phyloP scores from a whole-genome alignment of 2,797 vertebrate species.

The Typhlichthys eigenmanni region DNA sequence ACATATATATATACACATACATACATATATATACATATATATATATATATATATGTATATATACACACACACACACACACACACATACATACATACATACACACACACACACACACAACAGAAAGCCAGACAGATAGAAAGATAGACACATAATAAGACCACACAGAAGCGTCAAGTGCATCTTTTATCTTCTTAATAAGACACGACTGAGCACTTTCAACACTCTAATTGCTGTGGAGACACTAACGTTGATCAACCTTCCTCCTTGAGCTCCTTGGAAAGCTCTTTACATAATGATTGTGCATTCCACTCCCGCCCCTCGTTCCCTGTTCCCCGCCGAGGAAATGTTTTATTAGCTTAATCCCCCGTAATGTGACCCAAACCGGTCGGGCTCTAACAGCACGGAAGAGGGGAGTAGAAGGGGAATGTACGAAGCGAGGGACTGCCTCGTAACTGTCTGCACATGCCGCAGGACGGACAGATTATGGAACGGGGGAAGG shows the following conservation, averaged over 20 bases:
- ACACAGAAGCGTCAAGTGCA: too few species aligned
- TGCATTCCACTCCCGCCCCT: background rate
- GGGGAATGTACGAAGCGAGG: background rate
- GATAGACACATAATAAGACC: background rate
- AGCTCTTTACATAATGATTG: too few species aligned
- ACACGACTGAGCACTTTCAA: too few species aligned
- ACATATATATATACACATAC: background rate
- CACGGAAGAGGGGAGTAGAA: conserved; percentile 1
- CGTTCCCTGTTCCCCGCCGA: conserved; percentile 9
- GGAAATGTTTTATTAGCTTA: conserved; percentile 38
- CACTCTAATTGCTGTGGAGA: too few species aligned
- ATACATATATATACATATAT: background rate
- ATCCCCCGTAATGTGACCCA: conserved; percentile 30
- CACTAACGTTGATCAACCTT: too few species aligned
- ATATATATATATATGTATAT: too few species aligned
- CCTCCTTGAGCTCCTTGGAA: too few species aligned
- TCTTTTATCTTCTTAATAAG: too few species aligned
- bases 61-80: background rate
- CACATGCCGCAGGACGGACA: background rate
- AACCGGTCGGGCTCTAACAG: conserved; percentile 28
- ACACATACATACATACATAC: too few species aligned
- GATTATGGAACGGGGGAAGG: background rate
- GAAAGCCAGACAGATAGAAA: background rate
- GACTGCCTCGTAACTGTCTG: conserved; percentile 13
- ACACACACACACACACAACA: background rate